Percentiles rank a stretch among this genome's conserved stretches.
These are phyloP conservation scores for Trachythela sp. DNA, from an alignment of 64 coral and sea anemone genomes.

Conservation along the genomic window DNA sequence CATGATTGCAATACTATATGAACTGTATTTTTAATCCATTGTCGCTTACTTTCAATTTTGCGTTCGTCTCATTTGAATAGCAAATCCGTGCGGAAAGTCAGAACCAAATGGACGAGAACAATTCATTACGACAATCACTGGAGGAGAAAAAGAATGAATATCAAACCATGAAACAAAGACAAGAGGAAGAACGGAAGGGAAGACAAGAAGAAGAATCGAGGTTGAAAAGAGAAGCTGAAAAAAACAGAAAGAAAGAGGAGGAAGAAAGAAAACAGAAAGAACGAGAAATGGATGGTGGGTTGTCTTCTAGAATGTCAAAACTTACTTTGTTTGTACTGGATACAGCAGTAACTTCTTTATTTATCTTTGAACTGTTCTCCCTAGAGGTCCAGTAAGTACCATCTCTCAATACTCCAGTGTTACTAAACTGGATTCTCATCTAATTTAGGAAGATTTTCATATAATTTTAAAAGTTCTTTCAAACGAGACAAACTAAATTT, in stretches of 20 bases:
- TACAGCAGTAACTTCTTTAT: no score
- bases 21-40: not conserved
- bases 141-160: slow-evolving; percentile 87
- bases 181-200: slow-evolving; percentile 75
- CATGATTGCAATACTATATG: no score
- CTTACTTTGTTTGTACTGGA: not conserved
- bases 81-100: slow-evolving; percentile 58
- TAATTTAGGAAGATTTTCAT: no score
- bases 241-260: slow-evolving; percentile 39
- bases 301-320: no score
- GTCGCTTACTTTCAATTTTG: no score
- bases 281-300: slow-evolving; percentile 77
- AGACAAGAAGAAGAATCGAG: slow-evolving; percentile 59
- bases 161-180: slow-evolving; percentile 65
- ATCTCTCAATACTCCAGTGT: no score
- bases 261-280: slow-evolving; percentile 83
- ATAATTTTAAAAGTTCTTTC: no score
- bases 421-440: no score
- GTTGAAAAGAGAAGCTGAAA: slow-evolving; percentile 71
- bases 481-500: no score
- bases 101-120: slow-evolving; percentile 70
- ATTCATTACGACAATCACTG: slow-evolving; percentile 65
- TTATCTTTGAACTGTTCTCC: no score
- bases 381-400: not conserved
- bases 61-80: slow-evolving; percentile 7